Base-by-base conservation (phyloP, 2,888 invertebrate genomes). In the Pristionchus exspectatus region DNA sequence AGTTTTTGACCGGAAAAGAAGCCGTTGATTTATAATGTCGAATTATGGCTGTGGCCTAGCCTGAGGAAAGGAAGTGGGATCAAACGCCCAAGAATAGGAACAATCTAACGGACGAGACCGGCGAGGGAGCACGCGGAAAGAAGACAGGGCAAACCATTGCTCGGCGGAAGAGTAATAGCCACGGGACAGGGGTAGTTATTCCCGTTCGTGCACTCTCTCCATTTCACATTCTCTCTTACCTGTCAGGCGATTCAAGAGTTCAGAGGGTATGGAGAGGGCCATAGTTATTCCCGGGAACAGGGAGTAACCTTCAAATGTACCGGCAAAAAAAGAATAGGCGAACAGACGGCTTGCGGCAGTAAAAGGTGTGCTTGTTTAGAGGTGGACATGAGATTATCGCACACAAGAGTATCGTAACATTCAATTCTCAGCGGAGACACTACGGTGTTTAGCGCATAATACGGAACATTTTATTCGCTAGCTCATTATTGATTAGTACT, bases 161-260 rank as follows among this genome's bases (percentile, higher is more conserved):
- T 54, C 38, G 24, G 38, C 33, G 21, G 77, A 77, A 27, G 81
- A 81, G 81, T 81, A 50, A 81, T 81, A n/a, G n/a, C n/a, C 81
- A 27, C n/a, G 81, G 50, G 81, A 81, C 81, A 81, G n/a, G 12
- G 50, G 50, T 54, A 54, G 81, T 81, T 81, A 81, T 54, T 81
- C 54, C 77, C 9, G 24, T 44, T n/a, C 44, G 24, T 44, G 30
- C 77, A 2, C 77, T 77, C 77, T n/a, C 69, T n/a, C 44, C 7
- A 44, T 77, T 30, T 44, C 33, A 14, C 72, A 2, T 33, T 30
- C 1, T 72, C 30, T 69, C 30, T 72, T 18, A 30, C 33, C 30
- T 4, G 14, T 4, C 27, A 69, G 69, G 27, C 9, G 27, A n/a
- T n/a, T n/a, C 27, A 2, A 7, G 16, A 16, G n/a, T n/a, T n/a